These are phyloP conservation scores for Esox niger DNA, from an alignment of 2,113 vertebrate species.

Conservation along the genomic window DNA sequence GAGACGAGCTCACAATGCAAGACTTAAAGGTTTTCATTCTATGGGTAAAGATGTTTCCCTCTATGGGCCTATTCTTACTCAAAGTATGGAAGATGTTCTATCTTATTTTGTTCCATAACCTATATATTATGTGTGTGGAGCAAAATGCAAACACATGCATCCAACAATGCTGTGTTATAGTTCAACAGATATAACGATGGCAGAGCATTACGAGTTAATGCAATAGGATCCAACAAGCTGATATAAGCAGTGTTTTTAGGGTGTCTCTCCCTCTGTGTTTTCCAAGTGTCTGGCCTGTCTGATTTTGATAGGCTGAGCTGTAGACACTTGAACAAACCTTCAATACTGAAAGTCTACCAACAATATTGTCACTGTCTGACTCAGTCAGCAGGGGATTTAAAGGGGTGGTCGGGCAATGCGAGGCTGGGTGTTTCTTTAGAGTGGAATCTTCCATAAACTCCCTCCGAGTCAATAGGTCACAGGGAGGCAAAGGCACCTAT, in stretches of 20 bases:
- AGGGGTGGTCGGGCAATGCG: not conserved
- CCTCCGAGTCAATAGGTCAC: not conserved
- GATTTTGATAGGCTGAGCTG: constrained; percentile 7
- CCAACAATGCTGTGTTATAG: not conserved
- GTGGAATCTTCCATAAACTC: constrained; percentile 39
- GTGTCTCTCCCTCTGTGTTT: constrained; percentile 3
- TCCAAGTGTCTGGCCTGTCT: constrained; percentile 22
- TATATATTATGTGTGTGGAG: too few relatives aligned
- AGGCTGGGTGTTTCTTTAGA: constrained; percentile 6
- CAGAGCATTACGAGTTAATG: not conserved
- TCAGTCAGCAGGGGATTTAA: constrained; percentile 18
- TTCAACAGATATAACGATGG: not conserved
- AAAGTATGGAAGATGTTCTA: too few relatives aligned
- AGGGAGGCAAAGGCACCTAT: not conserved
- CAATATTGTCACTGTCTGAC: constrained; percentile 43
- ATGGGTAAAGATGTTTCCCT: too few relatives aligned
- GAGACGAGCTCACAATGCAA: too few relatives aligned
- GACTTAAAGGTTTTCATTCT: too few relatives aligned
- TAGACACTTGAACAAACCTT: constrained; percentile 44
- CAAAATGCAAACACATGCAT: not conserved
- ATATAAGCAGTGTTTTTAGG: not conserved
- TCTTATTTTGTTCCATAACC: too few relatives aligned
- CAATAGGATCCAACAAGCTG: not conserved
- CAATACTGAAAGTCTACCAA: constrained; percentile 28
- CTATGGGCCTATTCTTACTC: too few relatives aligned